Conservation (phyloP, 2,113 vertebrate genomes). For the Paracanthobrama guichenoti region DNA sequence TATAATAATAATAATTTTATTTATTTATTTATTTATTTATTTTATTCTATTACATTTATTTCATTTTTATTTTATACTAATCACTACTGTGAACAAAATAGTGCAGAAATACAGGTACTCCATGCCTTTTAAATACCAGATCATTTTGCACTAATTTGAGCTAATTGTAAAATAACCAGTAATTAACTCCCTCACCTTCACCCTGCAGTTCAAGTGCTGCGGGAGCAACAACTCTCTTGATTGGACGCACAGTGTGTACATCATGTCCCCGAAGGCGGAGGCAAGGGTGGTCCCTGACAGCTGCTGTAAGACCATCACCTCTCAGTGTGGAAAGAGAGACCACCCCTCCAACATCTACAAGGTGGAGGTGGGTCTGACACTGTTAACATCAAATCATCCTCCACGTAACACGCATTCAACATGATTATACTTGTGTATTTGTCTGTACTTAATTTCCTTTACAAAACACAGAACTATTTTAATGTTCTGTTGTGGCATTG, state of each 20-base stretch:
- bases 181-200: background rate
- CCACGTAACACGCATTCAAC: background rate
- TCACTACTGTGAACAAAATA: background rate
- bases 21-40: too few relatives aligned
- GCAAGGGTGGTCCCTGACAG: constrained; percentile 81
- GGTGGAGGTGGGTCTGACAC: constrained; percentile 77
- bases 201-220: constrained; percentile 84
- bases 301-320: constrained; percentile 84
- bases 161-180: background rate
- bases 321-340: constrained; percentile 74
- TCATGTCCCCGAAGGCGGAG: constrained; percentile 64
- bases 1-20: too few relatives aligned
- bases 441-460: background rate
- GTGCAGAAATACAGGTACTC: background rate
- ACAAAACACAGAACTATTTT: background rate
- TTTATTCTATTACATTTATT: too few relatives aligned
- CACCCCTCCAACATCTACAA: constrained; percentile 90
- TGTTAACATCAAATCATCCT: background rate
- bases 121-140: background rate
- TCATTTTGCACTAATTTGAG: too few relatives aligned
- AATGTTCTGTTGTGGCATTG: background rate
- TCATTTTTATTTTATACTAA: too few relatives aligned
- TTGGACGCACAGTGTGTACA: constrained; percentile 77
- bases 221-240: constrained; percentile 83
- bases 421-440: background rate